Conservation (phyloP, 2,113 vertebrate genomes). For the Carassius gibelio region DNA sequence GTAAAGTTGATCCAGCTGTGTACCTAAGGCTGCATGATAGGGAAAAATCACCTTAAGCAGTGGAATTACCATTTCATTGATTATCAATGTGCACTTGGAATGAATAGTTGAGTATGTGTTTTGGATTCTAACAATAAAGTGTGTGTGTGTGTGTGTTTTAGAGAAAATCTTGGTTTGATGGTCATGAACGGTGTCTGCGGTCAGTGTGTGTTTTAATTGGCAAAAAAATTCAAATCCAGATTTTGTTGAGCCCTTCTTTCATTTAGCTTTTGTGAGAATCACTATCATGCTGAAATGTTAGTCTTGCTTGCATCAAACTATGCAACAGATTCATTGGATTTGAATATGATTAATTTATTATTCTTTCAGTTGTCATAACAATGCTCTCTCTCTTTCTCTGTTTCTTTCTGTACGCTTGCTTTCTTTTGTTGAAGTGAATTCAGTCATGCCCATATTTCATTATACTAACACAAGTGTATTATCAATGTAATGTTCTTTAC, state of each 20-base stretch:
- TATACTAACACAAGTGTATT: constrained; percentile 64
- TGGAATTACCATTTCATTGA: background rate
- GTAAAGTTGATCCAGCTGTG: background rate
- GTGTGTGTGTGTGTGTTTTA: background rate
- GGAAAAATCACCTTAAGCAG: background rate
- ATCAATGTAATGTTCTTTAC: constrained; percentile 69
- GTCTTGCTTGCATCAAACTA: constrained; percentile 79
- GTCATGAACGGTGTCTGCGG: constrained; percentile 34
- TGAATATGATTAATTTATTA: constrained; percentile 57
- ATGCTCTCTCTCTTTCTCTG: constrained; percentile 38
- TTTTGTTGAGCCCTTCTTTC: constrained; percentile 25
- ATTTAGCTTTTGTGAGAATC: constrained; percentile 53
- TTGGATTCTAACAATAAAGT: constrained; percentile 9
- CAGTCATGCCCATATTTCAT: constrained; percentile 52
- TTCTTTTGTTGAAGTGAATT: constrained; percentile 56
- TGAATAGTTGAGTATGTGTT: background rate
- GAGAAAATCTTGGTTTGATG: background rate
- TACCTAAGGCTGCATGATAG: background rate
- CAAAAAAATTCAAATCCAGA: background rate
- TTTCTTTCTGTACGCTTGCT: constrained; percentile 52
- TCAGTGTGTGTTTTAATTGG: constrained; percentile 56
- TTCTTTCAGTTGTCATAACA: constrained; percentile 32
- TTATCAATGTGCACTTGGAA: background rate
- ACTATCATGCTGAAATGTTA: constrained; percentile 59
- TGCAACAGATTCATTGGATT: constrained; percentile 77